Evolutionary conservation across 2,113 vertebrate species (phyloP).

Genomic region (Patagioenas fasciata): DNA sequence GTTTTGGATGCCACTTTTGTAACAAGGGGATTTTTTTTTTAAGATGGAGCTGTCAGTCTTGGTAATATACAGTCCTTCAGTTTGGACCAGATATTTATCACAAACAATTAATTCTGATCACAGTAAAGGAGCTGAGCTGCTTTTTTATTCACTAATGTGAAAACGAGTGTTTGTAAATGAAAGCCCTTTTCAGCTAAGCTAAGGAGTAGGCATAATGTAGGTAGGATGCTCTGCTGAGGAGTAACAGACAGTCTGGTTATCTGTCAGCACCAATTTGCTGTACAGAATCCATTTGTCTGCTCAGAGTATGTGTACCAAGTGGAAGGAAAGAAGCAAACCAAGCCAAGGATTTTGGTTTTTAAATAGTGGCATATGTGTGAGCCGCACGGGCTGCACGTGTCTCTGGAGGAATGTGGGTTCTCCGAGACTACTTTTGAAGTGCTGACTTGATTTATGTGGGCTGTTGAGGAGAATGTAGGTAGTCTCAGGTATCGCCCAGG

Average conservation of each 20-base stretch:
- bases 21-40: background rate
- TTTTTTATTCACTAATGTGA: background rate
- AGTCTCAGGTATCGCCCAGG: background rate
- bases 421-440: background rate
- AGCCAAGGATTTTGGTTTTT: background rate
- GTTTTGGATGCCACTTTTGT: background rate
- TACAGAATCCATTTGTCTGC: background rate
- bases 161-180: background rate
- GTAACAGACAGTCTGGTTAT: background rate
- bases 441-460: background rate
- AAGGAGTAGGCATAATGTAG: background rate
- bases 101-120: background rate
- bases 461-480: background rate
- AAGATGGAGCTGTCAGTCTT: background rate
- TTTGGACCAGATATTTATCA: background rate
- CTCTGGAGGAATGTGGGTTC: background rate
- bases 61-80: background rate
- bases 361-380: background rate
- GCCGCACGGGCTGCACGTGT: background rate
- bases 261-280: background rate
- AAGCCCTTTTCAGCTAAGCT: background rate
- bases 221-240: background rate
- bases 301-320: background rate
- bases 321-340: background rate
- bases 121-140: background rate